Evolutionary conservation across 2,113 vertebrate genomes (phyloP).

Genomic region (Hippocampus zosterae): DNA sequence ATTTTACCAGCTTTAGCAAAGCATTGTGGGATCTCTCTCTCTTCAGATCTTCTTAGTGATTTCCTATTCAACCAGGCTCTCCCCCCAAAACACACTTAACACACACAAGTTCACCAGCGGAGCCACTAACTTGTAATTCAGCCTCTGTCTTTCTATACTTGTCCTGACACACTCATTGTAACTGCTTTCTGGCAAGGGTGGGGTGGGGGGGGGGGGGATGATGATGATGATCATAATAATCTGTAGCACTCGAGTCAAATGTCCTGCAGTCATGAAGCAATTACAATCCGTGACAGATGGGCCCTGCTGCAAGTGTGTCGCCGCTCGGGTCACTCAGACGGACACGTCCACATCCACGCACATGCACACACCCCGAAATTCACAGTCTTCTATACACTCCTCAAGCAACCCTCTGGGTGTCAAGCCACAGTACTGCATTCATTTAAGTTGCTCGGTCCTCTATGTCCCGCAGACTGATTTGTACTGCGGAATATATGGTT

Average conservation of each 20-base stretch:
- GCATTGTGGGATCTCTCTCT: conserved; percentile 78
- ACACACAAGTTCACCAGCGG: conserved; percentile 44
- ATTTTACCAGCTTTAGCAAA: conserved; percentile 99
- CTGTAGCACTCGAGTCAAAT: conserved; percentile 72
- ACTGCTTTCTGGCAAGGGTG: background rate
- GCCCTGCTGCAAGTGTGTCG: conserved; percentile 55
- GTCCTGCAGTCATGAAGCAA: conserved; percentile 73
- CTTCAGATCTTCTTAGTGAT: conserved; percentile 9
- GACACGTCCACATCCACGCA: conserved; percentile 55
- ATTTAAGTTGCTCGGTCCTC: conserved; percentile 54
- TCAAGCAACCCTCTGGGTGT: conserved; percentile 53
- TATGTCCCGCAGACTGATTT: conserved; percentile 54
- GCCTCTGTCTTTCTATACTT: conserved; percentile 53
- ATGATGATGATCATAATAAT: conserved; percentile 73
- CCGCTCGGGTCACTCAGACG: conserved; percentile 60
- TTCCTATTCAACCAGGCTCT: conserved; percentile 21
- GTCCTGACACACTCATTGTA: conserved; percentile 35
- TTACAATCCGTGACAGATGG: conserved; percentile 73
- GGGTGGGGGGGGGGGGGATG: conserved; percentile 38
- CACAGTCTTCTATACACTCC: conserved; percentile 18
- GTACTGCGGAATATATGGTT: conserved; percentile 29
- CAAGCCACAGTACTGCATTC: conserved; percentile 49
- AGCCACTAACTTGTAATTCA: conserved; percentile 47
- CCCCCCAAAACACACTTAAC: conserved; percentile 33
- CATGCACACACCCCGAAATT: conserved; percentile 38